A percentile compares a stretch with the other conserved stretches of the same genome.
Conservation (phyloP, 2,113 vertebrate genomes). For the Dasypus novemcinctus region DNA sequence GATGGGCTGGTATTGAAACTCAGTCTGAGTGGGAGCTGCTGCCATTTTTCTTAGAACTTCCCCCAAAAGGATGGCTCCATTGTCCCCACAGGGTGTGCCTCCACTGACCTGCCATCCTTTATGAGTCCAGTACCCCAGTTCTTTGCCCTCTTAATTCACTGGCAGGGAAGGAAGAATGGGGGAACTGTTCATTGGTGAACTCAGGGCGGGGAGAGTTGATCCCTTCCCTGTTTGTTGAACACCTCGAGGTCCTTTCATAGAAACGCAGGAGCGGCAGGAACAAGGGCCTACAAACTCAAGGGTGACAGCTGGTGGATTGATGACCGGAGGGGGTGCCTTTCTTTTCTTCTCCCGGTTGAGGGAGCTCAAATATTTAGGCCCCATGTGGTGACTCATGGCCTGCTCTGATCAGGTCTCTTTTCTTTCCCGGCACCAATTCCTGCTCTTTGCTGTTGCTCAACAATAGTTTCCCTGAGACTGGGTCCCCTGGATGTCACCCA, state of each 20-base stretch:
- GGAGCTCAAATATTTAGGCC: constrained; percentile 37
- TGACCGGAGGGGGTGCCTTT: constrained; percentile 48
- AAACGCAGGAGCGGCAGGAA: constrained; percentile 30
- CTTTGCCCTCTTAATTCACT: background rate
- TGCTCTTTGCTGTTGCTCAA: constrained; percentile 65
- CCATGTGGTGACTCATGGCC: constrained; percentile 61
- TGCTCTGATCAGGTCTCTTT: constrained; percentile 57
- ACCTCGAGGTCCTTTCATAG: constrained; percentile 59
- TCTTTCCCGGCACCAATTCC: background rate
- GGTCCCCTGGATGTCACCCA: constrained; percentile 71
- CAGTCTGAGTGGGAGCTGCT: background rate
- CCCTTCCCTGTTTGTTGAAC: constrained; percentile 59
- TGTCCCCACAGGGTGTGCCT: background rate
- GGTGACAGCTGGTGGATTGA: constrained; percentile 64
- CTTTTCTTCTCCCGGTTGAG: constrained; percentile 55
- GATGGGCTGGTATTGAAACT: background rate
- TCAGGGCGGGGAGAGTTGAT: constrained; percentile 40
- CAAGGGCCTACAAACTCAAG: constrained; percentile 44
- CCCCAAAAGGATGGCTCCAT: background rate
- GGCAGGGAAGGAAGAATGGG: background rate
- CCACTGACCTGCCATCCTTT: background rate
- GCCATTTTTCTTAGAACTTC: background rate
- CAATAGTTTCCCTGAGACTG: constrained; percentile 48
- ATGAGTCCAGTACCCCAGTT: background rate
- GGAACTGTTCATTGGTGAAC: background rate